phyloP scores from a whole-genome alignment of 2,797 vertebrate species.

The Acanthurus tractus region DNA sequence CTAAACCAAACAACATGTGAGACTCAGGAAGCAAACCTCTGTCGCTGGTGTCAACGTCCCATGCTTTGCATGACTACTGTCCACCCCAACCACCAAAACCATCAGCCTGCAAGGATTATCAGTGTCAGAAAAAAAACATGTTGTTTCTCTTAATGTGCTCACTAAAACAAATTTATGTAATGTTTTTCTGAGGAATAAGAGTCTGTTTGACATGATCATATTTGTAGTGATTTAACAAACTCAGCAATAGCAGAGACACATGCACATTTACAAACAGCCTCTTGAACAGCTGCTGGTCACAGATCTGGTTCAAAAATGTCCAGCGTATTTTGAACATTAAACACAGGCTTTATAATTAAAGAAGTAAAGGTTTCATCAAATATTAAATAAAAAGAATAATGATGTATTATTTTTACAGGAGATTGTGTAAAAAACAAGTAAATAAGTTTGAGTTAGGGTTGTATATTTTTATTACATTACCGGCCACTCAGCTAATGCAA shows the following conservation, averaged over 20 bases:
- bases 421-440: background rate
- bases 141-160: background rate
- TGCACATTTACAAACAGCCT: no score
- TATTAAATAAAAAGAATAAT: background rate
- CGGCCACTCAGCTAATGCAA: background rate
- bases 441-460: slow-evolving; percentile 11
- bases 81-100: background rate
- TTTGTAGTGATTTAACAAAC: no score
- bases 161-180: background rate
- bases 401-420: background rate
- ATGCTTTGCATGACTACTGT: background rate
- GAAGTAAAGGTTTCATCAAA: no score
- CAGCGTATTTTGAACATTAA: no score
- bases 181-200: background rate
- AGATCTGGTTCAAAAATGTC: no score
- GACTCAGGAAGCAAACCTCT: background rate
- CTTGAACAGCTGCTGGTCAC: no score
- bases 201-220: background rate
- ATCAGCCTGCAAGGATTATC: no score
- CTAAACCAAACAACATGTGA: background rate
- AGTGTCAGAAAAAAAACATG: no score
- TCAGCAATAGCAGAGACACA: background rate
- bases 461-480: slow-evolving; percentile 22
- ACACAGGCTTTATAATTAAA: no score
- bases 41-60: no score